Evolutionary conservation across 92 coral and sea anemone species (phyloP).

Genomic region (Siderastrea siderea): DNA sequence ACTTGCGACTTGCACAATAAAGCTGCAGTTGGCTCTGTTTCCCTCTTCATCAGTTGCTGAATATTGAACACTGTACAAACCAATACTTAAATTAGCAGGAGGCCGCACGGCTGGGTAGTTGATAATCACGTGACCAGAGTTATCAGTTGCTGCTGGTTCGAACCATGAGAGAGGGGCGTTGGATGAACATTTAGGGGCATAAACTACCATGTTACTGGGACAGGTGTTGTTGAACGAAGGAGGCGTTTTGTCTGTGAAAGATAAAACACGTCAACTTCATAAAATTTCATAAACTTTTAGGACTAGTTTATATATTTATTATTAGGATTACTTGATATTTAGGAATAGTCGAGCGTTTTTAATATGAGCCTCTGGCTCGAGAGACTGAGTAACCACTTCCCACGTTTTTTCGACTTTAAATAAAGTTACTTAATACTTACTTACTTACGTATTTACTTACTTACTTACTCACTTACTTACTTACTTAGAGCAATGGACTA

Average conservation of each 20-base stretch:
- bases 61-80: slow-evolving; percentile 46
- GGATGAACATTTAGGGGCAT: slow-evolving; percentile 48
- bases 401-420: too few species aligned
- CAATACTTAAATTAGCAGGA: slow-evolving; percentile 37
- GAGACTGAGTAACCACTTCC: too few species aligned
- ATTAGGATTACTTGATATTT: too few species aligned
- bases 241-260: slow-evolving; percentile 47
- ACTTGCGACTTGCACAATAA: slow-evolving; percentile 67
- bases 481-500: too few species aligned
- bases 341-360: too few species aligned
- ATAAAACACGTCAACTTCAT: neutral
- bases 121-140: slow-evolving; percentile 58
- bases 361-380: too few species aligned
- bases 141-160: slow-evolving; percentile 63
- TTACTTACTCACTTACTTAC: too few species aligned
- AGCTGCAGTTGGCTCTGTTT: slow-evolving; percentile 54
- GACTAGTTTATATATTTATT: too few species aligned
- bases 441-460: too few species aligned
- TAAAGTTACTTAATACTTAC: too few species aligned
- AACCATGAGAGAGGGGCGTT: slow-evolving; percentile 52
- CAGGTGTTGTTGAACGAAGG: slow-evolving; percentile 65
- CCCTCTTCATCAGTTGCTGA: slow-evolving; percentile 70
- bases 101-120: slow-evolving; percentile 50
- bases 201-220: slow-evolving; percentile 41
- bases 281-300: too few species aligned